A percentile compares a stretch with the other conserved stretches of the same genome.
Evolutionary conservation across 2,113 vertebrate genomes (phyloP).

Genomic region (Sminthopsis crassicaudata): DNA sequence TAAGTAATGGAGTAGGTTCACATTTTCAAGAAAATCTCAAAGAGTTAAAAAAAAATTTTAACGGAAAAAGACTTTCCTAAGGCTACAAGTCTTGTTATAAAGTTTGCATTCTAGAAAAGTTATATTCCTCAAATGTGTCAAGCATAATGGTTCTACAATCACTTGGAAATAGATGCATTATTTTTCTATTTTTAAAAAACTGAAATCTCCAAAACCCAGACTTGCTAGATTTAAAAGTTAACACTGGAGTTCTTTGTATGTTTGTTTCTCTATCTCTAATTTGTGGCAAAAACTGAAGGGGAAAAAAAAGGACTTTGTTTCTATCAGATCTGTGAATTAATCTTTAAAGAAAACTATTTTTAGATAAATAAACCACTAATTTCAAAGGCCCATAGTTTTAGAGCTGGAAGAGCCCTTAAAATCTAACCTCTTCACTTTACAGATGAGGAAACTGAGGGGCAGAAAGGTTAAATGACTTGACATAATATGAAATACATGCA

Average conservation of each 20-base stretch:
- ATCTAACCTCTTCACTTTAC: background rate
- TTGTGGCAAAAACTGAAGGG: constrained; percentile 53
- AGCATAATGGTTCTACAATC: background rate
- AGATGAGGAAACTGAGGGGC: background rate
- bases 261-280: constrained; percentile 49
- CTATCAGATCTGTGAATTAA: background rate
- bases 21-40: background rate
- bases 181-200: constrained; percentile 34
- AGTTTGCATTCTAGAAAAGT: constrained; percentile 57
- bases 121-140: background rate
- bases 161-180: background rate
- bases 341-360: background rate
- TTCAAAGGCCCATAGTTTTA: background rate
- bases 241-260: constrained; percentile 22
- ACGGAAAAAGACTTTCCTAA: constrained; percentile 1
- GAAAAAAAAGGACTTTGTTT: constrained; percentile 13
- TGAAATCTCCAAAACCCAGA: constrained; percentile 24
- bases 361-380: background rate
- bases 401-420: background rate
- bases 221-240: constrained; percentile 46
- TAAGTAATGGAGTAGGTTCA: background rate
- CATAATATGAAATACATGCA: constrained; percentile 52
- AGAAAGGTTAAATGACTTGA: background rate
- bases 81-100: constrained; percentile 35
- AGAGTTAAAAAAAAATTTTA: background rate